These are phyloP conservation scores for Balaenoptera acutorostrata DNA, from an alignment of 2,113 vertebrate genomes.

Conservation along the genomic window DNA sequence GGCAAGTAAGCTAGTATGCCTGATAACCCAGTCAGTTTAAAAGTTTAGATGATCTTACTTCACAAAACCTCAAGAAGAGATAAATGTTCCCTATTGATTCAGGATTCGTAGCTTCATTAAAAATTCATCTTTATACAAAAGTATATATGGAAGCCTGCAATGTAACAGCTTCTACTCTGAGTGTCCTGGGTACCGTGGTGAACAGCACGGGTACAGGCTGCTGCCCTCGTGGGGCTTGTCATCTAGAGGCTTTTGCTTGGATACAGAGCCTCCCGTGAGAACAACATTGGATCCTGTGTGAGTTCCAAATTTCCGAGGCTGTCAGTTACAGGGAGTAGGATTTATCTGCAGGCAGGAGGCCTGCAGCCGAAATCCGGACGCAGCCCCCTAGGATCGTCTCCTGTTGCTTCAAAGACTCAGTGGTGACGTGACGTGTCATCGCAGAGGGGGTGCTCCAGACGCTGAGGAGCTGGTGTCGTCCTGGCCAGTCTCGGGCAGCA, in stretches of 20 bases:
- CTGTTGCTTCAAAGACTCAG: not conserved
- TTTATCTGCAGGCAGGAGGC: not conserved
- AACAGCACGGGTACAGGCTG: not conserved
- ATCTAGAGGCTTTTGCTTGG: not conserved
- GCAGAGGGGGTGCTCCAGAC: not conserved
- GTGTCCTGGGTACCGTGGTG: not conserved
- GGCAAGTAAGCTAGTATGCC: not conserved
- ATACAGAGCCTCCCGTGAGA: not conserved
- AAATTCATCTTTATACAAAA: not conserved
- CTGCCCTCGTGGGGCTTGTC: not conserved
- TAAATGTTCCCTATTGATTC: not conserved
- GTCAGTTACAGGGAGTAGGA: not conserved
- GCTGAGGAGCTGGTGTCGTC: rapidly evolving
- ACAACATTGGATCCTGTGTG: not conserved
- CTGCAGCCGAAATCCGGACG: not conserved
- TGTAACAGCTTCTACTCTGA: not conserved
- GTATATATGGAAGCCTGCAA: not conserved
- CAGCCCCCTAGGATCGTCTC: not conserved
- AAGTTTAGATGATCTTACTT: not conserved
- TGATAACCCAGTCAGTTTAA: not conserved
- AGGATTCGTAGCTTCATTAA: not conserved
- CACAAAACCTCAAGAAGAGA: not conserved
- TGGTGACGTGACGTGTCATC: not conserved
- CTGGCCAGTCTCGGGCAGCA: too few relatives aligned
- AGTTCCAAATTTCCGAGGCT: not conserved